Evolutionary conservation across 2,888 invertebrate species (phyloP).

Genomic region (Stenurella melanura): DNA sequence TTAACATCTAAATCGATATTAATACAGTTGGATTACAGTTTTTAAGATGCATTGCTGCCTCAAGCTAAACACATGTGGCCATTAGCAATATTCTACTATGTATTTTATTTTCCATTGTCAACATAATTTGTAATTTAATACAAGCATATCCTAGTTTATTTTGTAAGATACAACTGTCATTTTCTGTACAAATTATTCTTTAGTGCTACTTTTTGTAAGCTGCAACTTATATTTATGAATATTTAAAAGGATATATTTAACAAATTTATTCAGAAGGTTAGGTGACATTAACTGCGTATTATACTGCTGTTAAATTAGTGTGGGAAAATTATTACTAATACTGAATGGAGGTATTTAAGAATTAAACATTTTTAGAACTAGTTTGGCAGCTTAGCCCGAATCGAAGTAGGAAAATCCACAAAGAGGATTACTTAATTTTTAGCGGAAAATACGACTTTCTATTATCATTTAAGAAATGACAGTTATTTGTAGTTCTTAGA

Average conservation of each 20-base stretch:
- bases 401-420: neutral
- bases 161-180: slow-evolving; percentile 13
- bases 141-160: slow-evolving; percentile 34
- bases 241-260: slow-evolving; percentile 31
- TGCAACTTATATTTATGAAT: slow-evolving; percentile 28
- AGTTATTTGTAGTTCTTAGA: too few relatives aligned
- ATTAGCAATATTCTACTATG: slow-evolving; percentile 38
- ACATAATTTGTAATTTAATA: slow-evolving; percentile 46
- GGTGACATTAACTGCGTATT: slow-evolving; percentile 26
- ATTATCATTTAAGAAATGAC: too few relatives aligned
- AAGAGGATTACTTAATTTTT: too few relatives aligned
- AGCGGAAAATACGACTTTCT: too few relatives aligned
- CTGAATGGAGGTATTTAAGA: neutral
- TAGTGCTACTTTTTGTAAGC: slow-evolving; percentile 28
- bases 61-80: slow-evolving; percentile 42
- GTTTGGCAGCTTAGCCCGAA: neutral
- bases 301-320: slow-evolving; percentile 28
- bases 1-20: slow-evolving; percentile 16
- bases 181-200: slow-evolving; percentile 32
- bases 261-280: slow-evolving; percentile 23
- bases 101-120: slow-evolving; percentile 48
- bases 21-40: slow-evolving; percentile 27
- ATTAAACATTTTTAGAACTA: slow-evolving; percentile 4
- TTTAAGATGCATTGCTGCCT: slow-evolving; percentile 19
- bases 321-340: slow-evolving; percentile 26